These are phyloP conservation scores for Bombus balteatus DNA, from an alignment of 1,140 invertebrate genomes.

Conservation along the genomic window DNA sequence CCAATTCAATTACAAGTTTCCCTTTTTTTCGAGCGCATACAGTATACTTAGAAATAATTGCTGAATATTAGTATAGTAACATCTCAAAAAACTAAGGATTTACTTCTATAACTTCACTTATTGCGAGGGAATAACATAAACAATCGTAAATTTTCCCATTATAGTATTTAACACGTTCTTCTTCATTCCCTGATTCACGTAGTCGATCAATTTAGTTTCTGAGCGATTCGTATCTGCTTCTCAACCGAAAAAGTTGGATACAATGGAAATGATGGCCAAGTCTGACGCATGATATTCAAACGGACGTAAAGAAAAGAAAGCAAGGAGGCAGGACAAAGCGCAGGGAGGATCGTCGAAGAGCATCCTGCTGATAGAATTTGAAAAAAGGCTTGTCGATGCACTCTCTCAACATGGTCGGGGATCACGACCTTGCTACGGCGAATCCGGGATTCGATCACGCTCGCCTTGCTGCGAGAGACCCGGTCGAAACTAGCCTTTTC, in stretches of 20 bases:
- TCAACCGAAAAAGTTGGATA: too few species aligned
- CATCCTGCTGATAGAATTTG: neutral
- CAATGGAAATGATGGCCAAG: neutral
- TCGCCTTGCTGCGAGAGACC: conserved; percentile 21
- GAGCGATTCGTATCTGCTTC: too few species aligned
- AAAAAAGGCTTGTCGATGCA: conserved; percentile 3
- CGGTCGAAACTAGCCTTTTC: conserved; percentile 42
- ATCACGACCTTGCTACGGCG: conserved; percentile 58
- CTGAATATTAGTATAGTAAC: neutral
- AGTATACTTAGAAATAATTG: neutral
- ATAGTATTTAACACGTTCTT: too few species aligned
- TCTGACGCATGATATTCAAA: neutral
- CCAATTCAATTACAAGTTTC: neutral
- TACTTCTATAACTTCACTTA: too few species aligned
- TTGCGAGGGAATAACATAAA: too few species aligned
- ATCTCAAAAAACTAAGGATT: too few species aligned
- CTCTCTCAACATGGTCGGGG: neutral
- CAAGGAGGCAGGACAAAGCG: too few species aligned
- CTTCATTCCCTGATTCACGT: too few species aligned
- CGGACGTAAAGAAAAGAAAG: neutral
- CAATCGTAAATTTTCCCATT: too few species aligned
- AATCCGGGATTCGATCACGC: conserved; percentile 52
- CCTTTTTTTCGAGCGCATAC: neutral
- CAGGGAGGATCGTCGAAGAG: neutral
- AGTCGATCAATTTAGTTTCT: too few species aligned